Base-by-base conservation (phyloP, 2,888 invertebrate genomes). In the Caradrina kadenii region DNA sequence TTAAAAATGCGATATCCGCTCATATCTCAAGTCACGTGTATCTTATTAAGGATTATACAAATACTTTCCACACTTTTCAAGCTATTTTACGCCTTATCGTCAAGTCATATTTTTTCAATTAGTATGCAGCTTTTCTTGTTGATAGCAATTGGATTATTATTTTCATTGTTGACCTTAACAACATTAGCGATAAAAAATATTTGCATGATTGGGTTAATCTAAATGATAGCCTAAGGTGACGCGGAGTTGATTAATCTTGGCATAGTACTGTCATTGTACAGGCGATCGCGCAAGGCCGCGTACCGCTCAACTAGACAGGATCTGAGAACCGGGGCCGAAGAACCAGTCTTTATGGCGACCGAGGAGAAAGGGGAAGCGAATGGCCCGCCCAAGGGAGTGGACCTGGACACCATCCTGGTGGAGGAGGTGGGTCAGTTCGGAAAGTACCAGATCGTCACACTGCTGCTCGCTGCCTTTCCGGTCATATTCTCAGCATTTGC, bases 401-500 rank as follows among this genome's bases (percentile, higher is more conserved):
- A 95, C 63, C 72, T 95, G 81, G 95, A 95, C 73, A 82, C 86
- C 4, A 95, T 95, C 80, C 82, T 95, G 68, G 88, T 86, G 48
- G 87, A 93, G 0, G 95, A 95, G 70, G 89, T 95, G 69, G 96
- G 95, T 0, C 93, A 94, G 87, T 93, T 95, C 63, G 95, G 95
- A 2, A 86, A 83, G 67, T 96, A 95, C 79, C 95, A 96, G 87
- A 85, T 95, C 19, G 62, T 92, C 17, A 93, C 91, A 7, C 81
- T 94, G 67, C 83, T 92, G 1, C 87, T 95, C 42, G 93, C 94
- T 0, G 88, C 94, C 0, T 72, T 95, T 13, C 95, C 95, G 0
- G 91, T 94, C 13, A 94, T 95, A 31, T 95, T 95, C 86, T 93
- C 94, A 0, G 95, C 94, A 1, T 94, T 94, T 63, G 94, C 94